Percentiles rank a stretch among this genome's conserved stretches.
Evolutionary conservation across 2,113 vertebrate genomes (phyloP).

Genomic region (Oncorhynchus mykiss): DNA sequence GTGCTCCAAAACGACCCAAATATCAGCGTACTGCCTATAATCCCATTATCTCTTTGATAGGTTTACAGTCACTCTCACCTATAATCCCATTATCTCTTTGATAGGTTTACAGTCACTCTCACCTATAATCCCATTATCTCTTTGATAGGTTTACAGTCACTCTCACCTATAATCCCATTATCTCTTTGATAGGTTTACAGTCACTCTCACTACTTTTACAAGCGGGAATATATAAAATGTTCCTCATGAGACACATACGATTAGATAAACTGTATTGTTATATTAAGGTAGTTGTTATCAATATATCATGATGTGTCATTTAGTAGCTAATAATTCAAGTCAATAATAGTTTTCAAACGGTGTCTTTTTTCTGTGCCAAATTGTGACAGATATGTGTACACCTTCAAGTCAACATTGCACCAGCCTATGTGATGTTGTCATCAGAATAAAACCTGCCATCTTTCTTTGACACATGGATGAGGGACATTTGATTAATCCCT

Average conservation of each 20-base stretch:
- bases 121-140: neutral
- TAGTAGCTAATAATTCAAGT: neutral
- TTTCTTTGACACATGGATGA: neutral
- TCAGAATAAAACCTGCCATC: constrained; percentile 2
- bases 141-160: no score
- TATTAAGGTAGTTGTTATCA: neutral
- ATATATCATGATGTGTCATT: no score
- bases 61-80: neutral
- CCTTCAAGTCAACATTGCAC: neutral
- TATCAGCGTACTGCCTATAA: neutral
- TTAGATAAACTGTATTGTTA: neutral
- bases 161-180: neutral
- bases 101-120: neutral
- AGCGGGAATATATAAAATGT: neutral
- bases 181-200: neutral
- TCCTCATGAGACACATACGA: neutral
- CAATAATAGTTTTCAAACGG: neutral
- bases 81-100: no score
- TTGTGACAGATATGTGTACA: neutral
- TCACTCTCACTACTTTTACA: neutral
- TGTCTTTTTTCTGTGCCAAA: neutral
- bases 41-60: neutral
- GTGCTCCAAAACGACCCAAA: neutral
- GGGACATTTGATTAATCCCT: neutral
- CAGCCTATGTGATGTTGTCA: neutral